Percentiles rank a stretch among this genome's conserved stretches.
Conservation (phyloP, 1,140 invertebrate genomes). For the Apis florea region DNA sequence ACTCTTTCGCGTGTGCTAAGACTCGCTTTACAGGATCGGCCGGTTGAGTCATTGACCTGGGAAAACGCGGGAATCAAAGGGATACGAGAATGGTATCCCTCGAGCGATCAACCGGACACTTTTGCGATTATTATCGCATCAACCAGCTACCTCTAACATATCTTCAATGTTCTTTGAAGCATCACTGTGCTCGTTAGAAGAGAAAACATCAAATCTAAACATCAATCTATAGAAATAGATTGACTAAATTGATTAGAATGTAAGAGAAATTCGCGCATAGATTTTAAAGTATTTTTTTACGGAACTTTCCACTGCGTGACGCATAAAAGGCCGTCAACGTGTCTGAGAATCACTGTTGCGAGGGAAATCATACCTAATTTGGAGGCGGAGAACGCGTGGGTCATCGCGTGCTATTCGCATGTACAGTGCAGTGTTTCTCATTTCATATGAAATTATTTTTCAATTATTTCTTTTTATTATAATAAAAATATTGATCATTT, state of each 20-base stretch:
- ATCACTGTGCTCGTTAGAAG: not conserved
- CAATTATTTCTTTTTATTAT: not conserved
- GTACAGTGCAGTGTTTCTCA: slow-evolving; percentile 68
- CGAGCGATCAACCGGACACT: slow-evolving; percentile 1
- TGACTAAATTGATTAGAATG: not conserved
- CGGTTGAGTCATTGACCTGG: slow-evolving; percentile 71
- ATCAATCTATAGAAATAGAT: no score
- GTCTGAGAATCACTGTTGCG: slow-evolving; percentile 67
- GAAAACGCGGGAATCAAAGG: slow-evolving; percentile 65
- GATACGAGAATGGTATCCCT: slow-evolving; percentile 37
- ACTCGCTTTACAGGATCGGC: slow-evolving; percentile 60
- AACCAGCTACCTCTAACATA: not conserved
- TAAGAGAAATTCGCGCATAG: not conserved
- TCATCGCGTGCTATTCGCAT: slow-evolving; percentile 68
- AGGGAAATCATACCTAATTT: slow-evolving; percentile 77
- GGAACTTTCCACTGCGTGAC: slow-evolving; percentile 29
- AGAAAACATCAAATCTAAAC: not conserved
- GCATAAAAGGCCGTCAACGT: not conserved
- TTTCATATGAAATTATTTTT: not conserved
- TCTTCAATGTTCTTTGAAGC: slow-evolving; percentile 5
- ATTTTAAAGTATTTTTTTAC: not conserved
- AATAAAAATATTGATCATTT: not conserved
- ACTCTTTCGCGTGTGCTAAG: slow-evolving; percentile 58
- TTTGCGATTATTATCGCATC: slow-evolving; percentile 16
- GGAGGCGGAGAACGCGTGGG: slow-evolving; percentile 67